phyloP scores from a whole-genome alignment of 2,113 vertebrate species.

The Raphicerus campestris region DNA sequence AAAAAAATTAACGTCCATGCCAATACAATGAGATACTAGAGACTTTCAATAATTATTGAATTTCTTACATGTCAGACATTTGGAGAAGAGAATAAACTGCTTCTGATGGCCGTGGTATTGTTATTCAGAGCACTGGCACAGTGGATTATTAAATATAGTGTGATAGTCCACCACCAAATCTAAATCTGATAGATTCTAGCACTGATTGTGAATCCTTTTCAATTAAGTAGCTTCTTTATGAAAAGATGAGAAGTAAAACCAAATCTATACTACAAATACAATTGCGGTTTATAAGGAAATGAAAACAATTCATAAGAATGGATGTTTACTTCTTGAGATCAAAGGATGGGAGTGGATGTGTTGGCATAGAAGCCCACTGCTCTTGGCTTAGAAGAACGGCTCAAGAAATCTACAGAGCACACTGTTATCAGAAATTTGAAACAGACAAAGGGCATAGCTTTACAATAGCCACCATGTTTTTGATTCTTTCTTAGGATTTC shows the following conservation, averaged over 20 bases:
- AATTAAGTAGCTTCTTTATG: background rate
- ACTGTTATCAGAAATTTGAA: background rate
- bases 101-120: background rate
- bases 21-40: background rate
- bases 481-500: background rate
- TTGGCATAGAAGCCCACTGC: background rate
- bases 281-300: conserved; percentile 30
- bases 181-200: background rate
- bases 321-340: background rate
- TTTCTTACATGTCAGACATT: background rate
- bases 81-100: background rate
- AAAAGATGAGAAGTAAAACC: conserved; percentile 39
- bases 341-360: background rate
- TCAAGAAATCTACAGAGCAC: background rate
- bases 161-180: background rate
- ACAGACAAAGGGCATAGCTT: background rate
- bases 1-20: background rate
- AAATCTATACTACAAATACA: background rate
- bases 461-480: background rate
- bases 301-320: background rate
- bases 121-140: background rate
- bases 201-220: background rate
- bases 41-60: background rate
- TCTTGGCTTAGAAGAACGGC: background rate
- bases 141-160: background rate